Conservation (phyloP, 2,113 vertebrate genomes). For the Dipodomys stephensi region DNA sequence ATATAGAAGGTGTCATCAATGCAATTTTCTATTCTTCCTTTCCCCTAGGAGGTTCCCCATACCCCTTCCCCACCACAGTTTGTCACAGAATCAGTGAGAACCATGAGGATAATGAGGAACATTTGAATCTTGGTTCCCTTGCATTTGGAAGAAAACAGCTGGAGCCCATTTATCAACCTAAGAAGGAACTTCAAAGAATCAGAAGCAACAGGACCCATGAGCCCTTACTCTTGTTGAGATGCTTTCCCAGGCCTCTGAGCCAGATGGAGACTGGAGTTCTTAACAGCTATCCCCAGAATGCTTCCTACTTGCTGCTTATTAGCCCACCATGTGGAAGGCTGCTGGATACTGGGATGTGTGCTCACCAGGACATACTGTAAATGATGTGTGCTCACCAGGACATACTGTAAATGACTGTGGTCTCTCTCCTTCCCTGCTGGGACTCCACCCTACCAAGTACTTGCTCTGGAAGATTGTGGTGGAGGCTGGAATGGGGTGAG, state of each 20-base stretch:
- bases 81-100: slow-evolving; percentile 16
- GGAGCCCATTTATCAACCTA: background rate
- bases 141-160: background rate
- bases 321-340: background rate
- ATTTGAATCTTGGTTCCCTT: background rate
- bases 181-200: background rate
- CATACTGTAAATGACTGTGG: background rate
- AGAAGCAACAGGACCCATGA: background rate
- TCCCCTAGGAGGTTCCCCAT: background rate
- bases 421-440: background rate
- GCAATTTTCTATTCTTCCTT: slow-evolving; percentile 40
- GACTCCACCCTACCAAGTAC: background rate
- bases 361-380: background rate
- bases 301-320: background rate
- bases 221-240: background rate
- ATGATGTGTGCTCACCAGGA: no score
- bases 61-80: background rate
- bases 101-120: background rate
- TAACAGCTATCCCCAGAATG: background rate
- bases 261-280: background rate
- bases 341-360: background rate
- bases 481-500: background rate
- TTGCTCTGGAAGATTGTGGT: background rate
- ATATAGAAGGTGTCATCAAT: background rate
- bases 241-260: background rate